Percentiles rank a stretch among this genome's conserved stretches.
Evolutionary conservation across 2,888 invertebrate genomes (phyloP).

Genomic region (Melinaea menophilus): DNA sequence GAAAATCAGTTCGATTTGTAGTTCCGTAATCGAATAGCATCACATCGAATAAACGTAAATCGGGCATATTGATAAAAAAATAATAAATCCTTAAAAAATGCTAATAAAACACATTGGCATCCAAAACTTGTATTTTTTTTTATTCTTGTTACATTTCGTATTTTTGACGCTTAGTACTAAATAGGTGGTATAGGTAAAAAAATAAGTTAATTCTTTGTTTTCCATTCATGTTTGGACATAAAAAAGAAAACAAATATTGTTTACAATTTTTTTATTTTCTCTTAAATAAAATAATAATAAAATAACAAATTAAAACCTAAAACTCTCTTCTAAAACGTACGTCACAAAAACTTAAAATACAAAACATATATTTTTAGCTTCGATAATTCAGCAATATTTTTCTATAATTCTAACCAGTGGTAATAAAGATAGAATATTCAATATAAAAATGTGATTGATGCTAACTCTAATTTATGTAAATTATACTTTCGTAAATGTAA

Average conservation of each 20-base stretch:
- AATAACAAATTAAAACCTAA: constrained; percentile 13
- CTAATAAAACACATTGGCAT: not conserved
- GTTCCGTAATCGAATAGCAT: constrained; percentile 44
- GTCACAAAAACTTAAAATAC: constrained; percentile 19
- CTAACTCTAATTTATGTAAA: no score
- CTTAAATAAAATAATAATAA: not conserved
- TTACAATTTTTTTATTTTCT: not conserved
- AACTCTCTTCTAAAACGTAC: constrained; percentile 14
- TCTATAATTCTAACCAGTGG: no score
- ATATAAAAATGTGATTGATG: no score
- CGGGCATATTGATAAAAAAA: constrained; percentile 22
- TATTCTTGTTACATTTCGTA: no score
- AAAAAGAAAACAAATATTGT: no score
- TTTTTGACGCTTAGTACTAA: no score
- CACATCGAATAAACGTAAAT: constrained; percentile 25
- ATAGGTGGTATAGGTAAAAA: no score
- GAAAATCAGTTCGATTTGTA: constrained; percentile 35
- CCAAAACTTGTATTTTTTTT: not conserved
- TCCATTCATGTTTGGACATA: no score
- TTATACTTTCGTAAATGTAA: no score
- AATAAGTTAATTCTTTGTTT: no score
- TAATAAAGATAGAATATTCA: no score
- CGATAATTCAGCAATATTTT: no score
- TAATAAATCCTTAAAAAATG: constrained; percentile 8
- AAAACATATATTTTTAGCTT: constrained; percentile 11